Evolutionary conservation across 2,888 invertebrate genomes (phyloP).

Genomic region (Andrena praecox): DNA sequence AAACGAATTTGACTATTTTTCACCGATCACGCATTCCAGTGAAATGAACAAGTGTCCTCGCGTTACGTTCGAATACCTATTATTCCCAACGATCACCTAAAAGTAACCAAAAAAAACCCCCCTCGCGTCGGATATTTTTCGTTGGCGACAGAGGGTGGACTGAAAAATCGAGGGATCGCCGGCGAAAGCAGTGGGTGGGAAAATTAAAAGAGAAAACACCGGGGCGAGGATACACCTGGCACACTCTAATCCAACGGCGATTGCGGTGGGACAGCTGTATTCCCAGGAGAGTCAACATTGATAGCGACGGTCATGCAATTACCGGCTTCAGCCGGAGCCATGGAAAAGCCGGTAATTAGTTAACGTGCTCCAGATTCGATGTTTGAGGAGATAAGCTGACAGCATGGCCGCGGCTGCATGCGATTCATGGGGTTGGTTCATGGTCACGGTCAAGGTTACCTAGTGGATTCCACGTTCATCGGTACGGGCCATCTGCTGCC

Average conservation of each 20-base stretch:
- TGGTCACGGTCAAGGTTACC: slow-evolving; percentile 71
- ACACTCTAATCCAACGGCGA: slow-evolving; percentile 42
- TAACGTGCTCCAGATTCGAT: slow-evolving; percentile 75
- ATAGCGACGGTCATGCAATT: slow-evolving; percentile 70
- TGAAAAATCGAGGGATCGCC: not conserved
- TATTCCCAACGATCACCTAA: not conserved
- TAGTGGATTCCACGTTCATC: slow-evolving; percentile 8
- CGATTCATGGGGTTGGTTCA: slow-evolving; percentile 64
- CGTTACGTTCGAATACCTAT: too few relatives aligned
- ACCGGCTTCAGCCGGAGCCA: slow-evolving; percentile 66
- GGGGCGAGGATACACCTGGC: slow-evolving; percentile 43
- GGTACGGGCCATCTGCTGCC: slow-evolving; percentile 8
- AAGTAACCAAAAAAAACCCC: not conserved
- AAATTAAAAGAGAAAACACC: slow-evolving; percentile 21
- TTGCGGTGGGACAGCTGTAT: slow-evolving; percentile 55
- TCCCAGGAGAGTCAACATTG: slow-evolving; percentile 72
- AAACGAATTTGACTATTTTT: too few relatives aligned
- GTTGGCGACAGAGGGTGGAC: not conserved
- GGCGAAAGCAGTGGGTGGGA: not conserved
- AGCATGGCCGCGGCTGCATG: slow-evolving; percentile 64
- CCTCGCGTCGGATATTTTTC: not conserved
- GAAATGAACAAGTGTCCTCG: too few relatives aligned
- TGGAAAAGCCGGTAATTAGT: slow-evolving; percentile 75
- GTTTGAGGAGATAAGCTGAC: slow-evolving; percentile 73
- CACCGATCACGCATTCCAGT: too few relatives aligned